Base-by-base conservation (phyloP, 2,113 vertebrate species). In the Psilopsiagon aurifrons region DNA sequence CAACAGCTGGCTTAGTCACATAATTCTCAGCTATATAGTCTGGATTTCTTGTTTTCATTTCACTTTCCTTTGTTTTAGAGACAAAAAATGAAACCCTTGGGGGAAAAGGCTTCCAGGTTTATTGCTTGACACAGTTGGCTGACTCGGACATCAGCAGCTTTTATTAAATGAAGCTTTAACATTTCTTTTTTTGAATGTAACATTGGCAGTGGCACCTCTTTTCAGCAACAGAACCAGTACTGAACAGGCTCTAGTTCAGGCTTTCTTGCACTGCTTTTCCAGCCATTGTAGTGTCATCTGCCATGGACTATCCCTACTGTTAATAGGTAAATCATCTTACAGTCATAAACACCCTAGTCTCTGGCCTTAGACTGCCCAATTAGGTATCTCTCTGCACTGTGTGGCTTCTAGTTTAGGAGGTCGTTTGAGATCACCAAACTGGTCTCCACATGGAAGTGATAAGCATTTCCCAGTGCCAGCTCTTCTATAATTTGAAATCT, bases 41-140 rank as follows among this genome's bases (percentile, higher is more conserved):
- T n/a, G 57, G 57, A 71, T 75, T 92, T 92, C 85, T 94, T 94
- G 76, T 82, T 96, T 93, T 95, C 88, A 92, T 94, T 96, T 96
- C 80, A 91, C 90, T 97, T 94, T 96, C 52, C 66, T 96, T 93
- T 92, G 86, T 94, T 95, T 96, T 73, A 84, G 57, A 88, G 55
- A 84, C 73, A 90, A 78, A 94, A 92, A 95, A 52, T 47, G 73
- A 94, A 93, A 44, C 66, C 66, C 69, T 49, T 57, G 31, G 22
- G 73, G 69, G 41, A 79, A 90, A 79, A 93, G 44, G 2, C 69
- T 93, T 96, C 44, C 62, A 94, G 91, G 54, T 81, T 91, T 88
- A 92, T 85, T 86, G 66, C 80, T 79, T 92, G 90, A 86, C 86
- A 95, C 90, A 91, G 31, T 84, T 88, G 88, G 75, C 54, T 83